Evolutionary conservation across 2,113 vertebrate species (phyloP), one percentile per base, ranked within the genome.

Genomic region (Microcebus murinus): DNA sequence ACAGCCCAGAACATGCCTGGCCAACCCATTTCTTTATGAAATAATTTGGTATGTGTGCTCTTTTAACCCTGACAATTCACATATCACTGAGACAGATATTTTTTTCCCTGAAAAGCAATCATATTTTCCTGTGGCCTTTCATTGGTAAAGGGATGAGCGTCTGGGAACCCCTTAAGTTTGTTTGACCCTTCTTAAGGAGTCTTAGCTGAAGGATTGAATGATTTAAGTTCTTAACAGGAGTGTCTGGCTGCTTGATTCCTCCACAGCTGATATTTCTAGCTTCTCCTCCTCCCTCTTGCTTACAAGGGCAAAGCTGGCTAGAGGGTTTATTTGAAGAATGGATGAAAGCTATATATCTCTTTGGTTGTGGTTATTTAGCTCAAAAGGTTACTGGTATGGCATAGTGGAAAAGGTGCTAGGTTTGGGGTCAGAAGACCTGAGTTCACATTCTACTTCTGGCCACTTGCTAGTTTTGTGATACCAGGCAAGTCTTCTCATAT

Each of bases 161-260:
- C 36, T 74, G 74, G 71, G 73, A 96, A 73, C 63, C 27, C 45
- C 36, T 95, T 25, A 55, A 57, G 13, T 89, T 74, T 55, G 34
- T 94, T 94, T 90, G 90, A 36, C 52, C 42, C 18, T 96, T 94
- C 76, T 93, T 95, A 85, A 95, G 45, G 31, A 83, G 73, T 82
- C 65, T 96, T 96, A 87, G 87, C 95, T 91, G 39, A 94, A 87
- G 73, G 82, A 57, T 39, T 87, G 57, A 73, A 80, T 71, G 71
- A 84, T 79, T 97, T 85, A 96, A 70, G 42, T 94, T 84, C 82
- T 88, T 88, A 89, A 70, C 55, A 45, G 23, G 70, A 97, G 34
- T 48, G 74, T 50, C 65, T 93, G 73, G 7, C 86, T 85, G 39
- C 89, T 96, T 85, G 88, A 92, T 88, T 96, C 61, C 94, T 61